These are phyloP conservation scores for Argentina silus DNA, from an alignment of 2,797 vertebrate genomes.

Conservation along the genomic window DNA sequence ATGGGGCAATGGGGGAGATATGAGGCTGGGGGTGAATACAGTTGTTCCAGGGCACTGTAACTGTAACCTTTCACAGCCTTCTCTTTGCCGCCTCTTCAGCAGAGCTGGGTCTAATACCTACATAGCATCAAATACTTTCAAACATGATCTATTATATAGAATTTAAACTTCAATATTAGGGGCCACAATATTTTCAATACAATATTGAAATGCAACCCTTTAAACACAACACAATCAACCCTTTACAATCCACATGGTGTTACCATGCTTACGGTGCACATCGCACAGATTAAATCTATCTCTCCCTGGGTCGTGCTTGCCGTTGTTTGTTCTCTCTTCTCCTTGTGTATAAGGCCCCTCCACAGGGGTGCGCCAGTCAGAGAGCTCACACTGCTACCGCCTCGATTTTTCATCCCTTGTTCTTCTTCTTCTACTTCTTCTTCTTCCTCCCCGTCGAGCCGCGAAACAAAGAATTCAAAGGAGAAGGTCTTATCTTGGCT, in stretches of 20 bases:
- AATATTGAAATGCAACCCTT: too few relatives aligned
- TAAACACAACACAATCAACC: background rate
- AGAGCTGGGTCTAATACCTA: background rate
- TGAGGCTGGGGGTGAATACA: slow-evolving; percentile 40
- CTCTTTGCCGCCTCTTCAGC: slow-evolving; percentile 29
- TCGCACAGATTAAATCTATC: slow-evolving; percentile 29
- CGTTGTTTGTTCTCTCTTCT: background rate
- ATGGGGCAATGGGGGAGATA: background rate
- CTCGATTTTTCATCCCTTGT: slow-evolving; percentile 25
- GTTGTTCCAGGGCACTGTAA: slow-evolving; percentile 51
- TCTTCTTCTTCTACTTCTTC: slow-evolving; percentile 42
- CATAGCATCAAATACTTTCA: too few relatives aligned
- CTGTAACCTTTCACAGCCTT: slow-evolving; percentile 38
- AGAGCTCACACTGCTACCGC: slow-evolving; percentile 28
- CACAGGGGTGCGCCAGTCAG: slow-evolving; percentile 57
- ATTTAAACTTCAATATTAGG: too few relatives aligned
- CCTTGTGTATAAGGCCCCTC: slow-evolving; percentile 54
- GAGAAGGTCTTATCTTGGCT: slow-evolving; percentile 64
- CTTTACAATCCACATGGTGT: slow-evolving; percentile 28
- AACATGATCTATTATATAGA: too few relatives aligned
- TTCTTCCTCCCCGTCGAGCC: slow-evolving; percentile 55
- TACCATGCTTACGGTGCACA: background rate
- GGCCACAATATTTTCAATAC: too few relatives aligned
- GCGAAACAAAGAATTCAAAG: slow-evolving; percentile 69
- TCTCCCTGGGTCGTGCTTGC: slow-evolving; percentile 8